phyloP scores from a whole-genome alignment of 2,113 vertebrate species.

The Grallaria varia region DNA sequence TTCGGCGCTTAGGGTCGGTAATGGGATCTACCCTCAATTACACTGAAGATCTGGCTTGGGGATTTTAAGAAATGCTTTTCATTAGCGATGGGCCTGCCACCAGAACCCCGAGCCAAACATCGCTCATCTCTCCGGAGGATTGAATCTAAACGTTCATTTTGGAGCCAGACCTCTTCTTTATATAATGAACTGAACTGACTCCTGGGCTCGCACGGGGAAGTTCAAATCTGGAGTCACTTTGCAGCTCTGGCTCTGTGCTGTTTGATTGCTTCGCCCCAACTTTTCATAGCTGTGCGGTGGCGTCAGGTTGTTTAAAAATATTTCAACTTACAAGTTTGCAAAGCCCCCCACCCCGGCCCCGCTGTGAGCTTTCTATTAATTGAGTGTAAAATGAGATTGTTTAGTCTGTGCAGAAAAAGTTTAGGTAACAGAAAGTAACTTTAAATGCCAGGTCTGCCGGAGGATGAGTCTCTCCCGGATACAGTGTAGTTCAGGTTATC shows the following conservation, averaged over 20 bases:
- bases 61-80: conserved; percentile 51
- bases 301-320: conserved; percentile 55
- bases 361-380: conserved; percentile 11
- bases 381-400: conserved; percentile 58
- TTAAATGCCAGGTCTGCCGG: background rate
- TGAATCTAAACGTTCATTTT: conserved; percentile 57
- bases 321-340: conserved; percentile 35
- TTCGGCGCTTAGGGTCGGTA: background rate
- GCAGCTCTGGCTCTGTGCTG: conserved; percentile 27
- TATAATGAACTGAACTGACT: conserved; percentile 56
- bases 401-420: conserved; percentile 37
- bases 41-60: conserved; percentile 47
- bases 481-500: background rate
- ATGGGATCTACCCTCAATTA: conserved; percentile 9
- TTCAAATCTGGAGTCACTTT: conserved; percentile 61
- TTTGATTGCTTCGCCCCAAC: conserved; percentile 38
- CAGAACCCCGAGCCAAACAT: conserved; percentile 50
- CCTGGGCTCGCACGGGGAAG: background rate
- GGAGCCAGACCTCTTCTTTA: conserved; percentile 51
- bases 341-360: background rate
- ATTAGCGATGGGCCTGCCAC: conserved; percentile 51
- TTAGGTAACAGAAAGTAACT: background rate
- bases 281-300: conserved; percentile 38
- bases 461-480: background rate
- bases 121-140: conserved; percentile 44